A percentile compares a stretch with the other conserved stretches of the same genome.
Evolutionary conservation across 2,888 invertebrate species (phyloP).

Genomic region (Ceratothoa steindachneri): DNA sequence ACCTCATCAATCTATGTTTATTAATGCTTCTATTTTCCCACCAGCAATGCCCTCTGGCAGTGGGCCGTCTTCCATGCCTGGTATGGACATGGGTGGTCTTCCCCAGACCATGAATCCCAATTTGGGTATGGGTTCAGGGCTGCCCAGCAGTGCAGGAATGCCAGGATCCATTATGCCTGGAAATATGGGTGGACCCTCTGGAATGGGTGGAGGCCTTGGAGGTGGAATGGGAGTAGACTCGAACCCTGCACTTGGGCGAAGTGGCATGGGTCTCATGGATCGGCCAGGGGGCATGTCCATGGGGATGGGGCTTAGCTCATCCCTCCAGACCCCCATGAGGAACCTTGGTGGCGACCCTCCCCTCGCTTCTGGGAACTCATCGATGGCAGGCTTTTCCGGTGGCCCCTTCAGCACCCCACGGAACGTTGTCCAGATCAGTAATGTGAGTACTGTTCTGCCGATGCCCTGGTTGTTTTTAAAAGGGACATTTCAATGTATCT

Average conservation of each 20-base stretch:
- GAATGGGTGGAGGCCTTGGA: conserved; percentile 17
- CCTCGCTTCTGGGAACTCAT: background rate
- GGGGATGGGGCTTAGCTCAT: background rate
- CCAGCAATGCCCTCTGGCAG: background rate
- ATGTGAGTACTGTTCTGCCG: conserved; percentile 9
- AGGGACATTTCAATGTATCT: background rate
- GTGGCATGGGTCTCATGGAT: conserved; percentile 14
- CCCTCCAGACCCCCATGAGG: background rate
- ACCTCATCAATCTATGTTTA: too few relatives aligned
- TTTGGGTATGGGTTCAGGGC: background rate
- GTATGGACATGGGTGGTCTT: conserved; percentile 19
- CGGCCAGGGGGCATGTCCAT: background rate
- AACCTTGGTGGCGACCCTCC: background rate
- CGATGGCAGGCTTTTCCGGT: background rate
- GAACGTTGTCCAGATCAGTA: conserved; percentile 21
- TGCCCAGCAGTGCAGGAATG: background rate
- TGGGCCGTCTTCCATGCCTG: background rate
- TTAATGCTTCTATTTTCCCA: background rate
- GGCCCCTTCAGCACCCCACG: background rate
- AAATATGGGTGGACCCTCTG: conserved; percentile 20
- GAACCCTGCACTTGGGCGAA: background rate
- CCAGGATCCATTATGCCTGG: background rate
- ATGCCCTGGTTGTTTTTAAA: background rate
- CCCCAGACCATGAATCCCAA: background rate
- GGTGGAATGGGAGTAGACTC: background rate